Conservation (phyloP, 2,888 invertebrate species). For the Troides oblongomaculatus region DNA sequence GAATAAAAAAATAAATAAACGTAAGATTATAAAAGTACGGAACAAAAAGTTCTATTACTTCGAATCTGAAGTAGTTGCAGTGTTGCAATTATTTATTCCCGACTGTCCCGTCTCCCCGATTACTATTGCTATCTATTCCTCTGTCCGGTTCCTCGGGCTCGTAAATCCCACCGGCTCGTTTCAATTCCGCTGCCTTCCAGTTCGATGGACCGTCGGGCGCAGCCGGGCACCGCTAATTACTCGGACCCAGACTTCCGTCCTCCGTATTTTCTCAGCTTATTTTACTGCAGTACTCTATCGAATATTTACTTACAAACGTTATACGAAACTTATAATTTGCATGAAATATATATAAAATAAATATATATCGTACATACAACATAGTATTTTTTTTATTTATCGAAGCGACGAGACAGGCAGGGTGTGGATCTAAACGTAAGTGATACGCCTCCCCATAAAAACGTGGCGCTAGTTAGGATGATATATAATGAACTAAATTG, state of each 20-base stretch:
- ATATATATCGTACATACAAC: no score
- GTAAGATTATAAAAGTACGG: background rate
- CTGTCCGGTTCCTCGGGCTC: constrained; percentile 21
- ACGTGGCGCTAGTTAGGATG: no score
- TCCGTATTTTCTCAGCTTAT: constrained; percentile 14
- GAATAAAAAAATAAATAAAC: background rate
- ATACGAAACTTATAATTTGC: no score
- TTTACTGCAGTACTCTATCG: background rate
- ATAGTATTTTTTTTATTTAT: no score
- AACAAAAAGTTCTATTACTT: background rate
- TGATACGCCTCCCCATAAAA: no score
- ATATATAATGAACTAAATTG: no score
- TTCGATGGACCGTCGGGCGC: constrained; percentile 19
- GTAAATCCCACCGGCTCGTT: constrained; percentile 20
- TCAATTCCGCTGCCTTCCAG: constrained; percentile 26
- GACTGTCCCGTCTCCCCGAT: constrained; percentile 24
- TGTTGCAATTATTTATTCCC: constrained; percentile 26
- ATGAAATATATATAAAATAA: no score
- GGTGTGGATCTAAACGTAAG: no score
- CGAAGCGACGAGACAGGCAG: no score
- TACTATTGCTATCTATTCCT: constrained; percentile 24
- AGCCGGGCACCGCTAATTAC: constrained; percentile 28
- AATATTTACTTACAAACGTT: background rate
- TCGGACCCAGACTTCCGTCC: constrained; percentile 21
- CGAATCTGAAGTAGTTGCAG: constrained; percentile 5